These are phyloP conservation scores for Crotalus tigris DNA, from an alignment of 2,113 vertebrate species.

Conservation along the genomic window DNA sequence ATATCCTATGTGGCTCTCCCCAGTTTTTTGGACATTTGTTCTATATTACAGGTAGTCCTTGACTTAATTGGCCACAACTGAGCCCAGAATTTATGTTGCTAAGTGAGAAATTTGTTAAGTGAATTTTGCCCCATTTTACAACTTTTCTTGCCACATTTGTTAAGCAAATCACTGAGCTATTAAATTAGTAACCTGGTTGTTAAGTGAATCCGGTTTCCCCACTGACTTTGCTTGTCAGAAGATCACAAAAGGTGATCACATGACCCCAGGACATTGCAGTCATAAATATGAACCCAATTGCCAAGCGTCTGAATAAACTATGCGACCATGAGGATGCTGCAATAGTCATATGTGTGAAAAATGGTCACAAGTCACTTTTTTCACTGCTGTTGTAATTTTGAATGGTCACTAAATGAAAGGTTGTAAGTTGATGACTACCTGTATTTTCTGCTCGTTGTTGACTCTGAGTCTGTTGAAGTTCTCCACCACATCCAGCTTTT, in stretches of 20 bases:
- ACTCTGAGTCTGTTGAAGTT: not conserved
- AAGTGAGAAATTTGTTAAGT: not conserved
- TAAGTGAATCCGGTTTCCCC: not conserved
- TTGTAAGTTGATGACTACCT: not conserved
- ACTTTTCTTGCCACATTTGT: not conserved
- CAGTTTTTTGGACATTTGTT: slow-evolving; percentile 45
- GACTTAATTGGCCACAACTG: not conserved
- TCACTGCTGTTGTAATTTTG: not conserved
- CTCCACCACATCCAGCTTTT: not conserved
- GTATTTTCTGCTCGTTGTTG: slow-evolving; percentile 36
- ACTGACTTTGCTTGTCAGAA: not conserved
- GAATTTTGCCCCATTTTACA: not conserved
- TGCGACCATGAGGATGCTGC: not conserved
- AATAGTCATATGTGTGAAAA: not conserved
- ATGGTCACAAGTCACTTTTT: not conserved
- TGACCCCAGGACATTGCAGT: not conserved
- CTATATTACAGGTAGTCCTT: slow-evolving; percentile 45
- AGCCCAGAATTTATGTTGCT: not conserved
- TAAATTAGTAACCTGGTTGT: not conserved
- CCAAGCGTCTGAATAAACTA: not conserved
- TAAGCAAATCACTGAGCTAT: not conserved
- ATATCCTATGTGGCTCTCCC: slow-evolving; percentile 53
- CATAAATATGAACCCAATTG: not conserved
- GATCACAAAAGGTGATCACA: not conserved
- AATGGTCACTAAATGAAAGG: not conserved